Evolutionary conservation across 2,113 vertebrate species (phyloP).

Genomic region (Campylomormyrus tamandua): DNA sequence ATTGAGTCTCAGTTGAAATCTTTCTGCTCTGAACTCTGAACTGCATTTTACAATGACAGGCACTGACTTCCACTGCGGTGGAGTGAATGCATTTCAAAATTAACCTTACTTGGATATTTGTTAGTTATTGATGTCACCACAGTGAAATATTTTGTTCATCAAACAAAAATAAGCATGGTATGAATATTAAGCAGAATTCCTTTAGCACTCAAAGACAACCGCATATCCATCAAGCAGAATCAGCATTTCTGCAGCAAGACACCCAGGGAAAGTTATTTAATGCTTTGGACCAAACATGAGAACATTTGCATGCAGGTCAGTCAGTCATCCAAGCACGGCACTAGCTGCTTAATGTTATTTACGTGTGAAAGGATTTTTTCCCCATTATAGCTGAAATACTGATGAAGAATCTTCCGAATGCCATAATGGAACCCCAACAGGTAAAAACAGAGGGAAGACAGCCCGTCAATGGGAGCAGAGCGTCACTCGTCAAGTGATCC

Average conservation of each 20-base stretch:
- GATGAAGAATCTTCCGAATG: conserved; percentile 18
- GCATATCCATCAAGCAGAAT: neutral
- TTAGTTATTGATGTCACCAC: neutral
- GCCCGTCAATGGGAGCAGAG: conserved; percentile 30
- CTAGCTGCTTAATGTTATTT: conserved; percentile 29
- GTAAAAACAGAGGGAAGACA: conserved; percentile 17
- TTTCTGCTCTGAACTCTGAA: neutral
- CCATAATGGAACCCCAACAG: conserved; percentile 25
- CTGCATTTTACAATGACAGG: neutral
- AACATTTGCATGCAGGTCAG: conserved; percentile 34
- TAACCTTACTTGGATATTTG: neutral
- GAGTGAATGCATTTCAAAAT: neutral
- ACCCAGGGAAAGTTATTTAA: neutral
- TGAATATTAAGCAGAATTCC: conserved; percentile 25
- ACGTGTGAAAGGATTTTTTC: neutral
- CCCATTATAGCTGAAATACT: conserved; percentile 21
- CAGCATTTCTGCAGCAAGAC: neutral
- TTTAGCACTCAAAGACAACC: neutral
- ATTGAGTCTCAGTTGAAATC: neutral
- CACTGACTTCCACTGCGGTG: neutral
- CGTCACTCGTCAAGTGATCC: conserved; percentile 40
- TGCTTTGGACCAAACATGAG: neutral
- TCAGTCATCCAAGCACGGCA: conserved; percentile 23
- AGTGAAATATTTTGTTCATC: neutral
- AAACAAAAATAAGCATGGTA: neutral